Percentiles rank a stretch among this genome's conserved stretches.
Conservation (phyloP, 2,888 invertebrate genomes). For the Exocentrus adspersus region DNA sequence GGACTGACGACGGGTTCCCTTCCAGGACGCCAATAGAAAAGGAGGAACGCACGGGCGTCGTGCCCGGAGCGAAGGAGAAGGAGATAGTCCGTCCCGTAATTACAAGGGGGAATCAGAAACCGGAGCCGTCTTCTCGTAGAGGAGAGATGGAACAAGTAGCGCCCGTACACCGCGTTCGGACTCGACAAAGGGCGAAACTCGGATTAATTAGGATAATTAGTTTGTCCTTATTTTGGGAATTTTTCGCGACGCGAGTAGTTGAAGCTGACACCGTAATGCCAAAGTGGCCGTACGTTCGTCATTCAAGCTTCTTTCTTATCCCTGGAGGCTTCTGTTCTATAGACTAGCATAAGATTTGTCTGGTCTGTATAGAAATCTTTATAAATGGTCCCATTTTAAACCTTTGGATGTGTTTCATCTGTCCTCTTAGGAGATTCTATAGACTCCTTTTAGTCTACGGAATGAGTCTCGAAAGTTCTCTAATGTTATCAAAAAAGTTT, state of each 20-base stretch:
- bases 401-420: too few relatives aligned
- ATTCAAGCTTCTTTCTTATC: too few relatives aligned
- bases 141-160: slow-evolving; percentile 62
- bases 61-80: slow-evolving; percentile 50
- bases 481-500: background rate
- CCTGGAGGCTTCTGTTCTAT: too few relatives aligned
- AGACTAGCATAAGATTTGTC: too few relatives aligned
- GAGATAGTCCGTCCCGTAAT: slow-evolving; percentile 56
- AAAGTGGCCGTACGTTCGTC: too few relatives aligned
- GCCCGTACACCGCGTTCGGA: slow-evolving; percentile 58
- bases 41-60: slow-evolving; percentile 47
- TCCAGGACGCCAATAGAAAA: slow-evolving; percentile 54
- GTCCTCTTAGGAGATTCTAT: too few relatives aligned
- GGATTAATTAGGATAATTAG: slow-evolving; percentile 62
- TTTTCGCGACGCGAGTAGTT: too few relatives aligned
- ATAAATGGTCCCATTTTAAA: too few relatives aligned
- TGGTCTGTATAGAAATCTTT: too few relatives aligned
- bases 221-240: slow-evolving; percentile 53
- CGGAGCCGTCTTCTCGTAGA: slow-evolving; percentile 62
- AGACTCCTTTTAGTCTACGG: too few relatives aligned
- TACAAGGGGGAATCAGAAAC: slow-evolving; percentile 63
- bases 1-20: slow-evolving; percentile 62
- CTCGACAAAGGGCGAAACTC: slow-evolving; percentile 58
- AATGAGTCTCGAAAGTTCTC: too few relatives aligned
- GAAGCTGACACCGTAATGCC: too few relatives aligned